Percentiles rank a stretch among this genome's conserved stretches.
Evolutionary conservation across 2,888 invertebrate species (phyloP).

Genomic region (Nephrocerus scutellatus): DNA sequence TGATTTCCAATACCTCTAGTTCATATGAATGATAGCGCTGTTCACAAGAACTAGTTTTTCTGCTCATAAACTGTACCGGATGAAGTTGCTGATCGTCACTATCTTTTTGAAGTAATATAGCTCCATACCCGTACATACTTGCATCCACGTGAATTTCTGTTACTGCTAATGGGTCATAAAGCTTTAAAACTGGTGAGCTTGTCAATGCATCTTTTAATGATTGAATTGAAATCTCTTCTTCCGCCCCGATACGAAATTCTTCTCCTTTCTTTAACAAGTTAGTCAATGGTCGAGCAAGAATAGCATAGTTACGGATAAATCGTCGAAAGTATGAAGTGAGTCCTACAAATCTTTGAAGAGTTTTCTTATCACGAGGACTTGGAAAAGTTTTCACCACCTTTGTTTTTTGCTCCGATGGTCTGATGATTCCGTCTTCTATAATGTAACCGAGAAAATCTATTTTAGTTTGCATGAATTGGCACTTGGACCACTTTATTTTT

Average conservation of each 20-base stretch:
- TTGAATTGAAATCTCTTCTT: constrained; percentile 9
- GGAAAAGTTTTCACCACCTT: constrained; percentile 6
- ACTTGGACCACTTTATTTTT: constrained; percentile 11
- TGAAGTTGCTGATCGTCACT: constrained; percentile 2
- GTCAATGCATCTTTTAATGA: constrained; percentile 7
- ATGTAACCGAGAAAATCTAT: constrained; percentile 14
- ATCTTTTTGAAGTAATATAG: constrained; percentile 15
- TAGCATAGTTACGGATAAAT: constrained; percentile 23
- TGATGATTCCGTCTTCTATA: constrained; percentile 4
- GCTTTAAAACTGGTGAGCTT: constrained; percentile 12
- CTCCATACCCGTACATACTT: constrained; percentile 15
- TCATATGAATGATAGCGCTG: constrained; percentile 20
- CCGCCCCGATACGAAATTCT: constrained; percentile 11
- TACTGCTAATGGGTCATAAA: constrained; percentile 9
- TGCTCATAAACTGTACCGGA: constrained; percentile 10
- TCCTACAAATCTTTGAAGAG: constrained; percentile 8
- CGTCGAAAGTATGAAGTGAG: constrained; percentile 10
- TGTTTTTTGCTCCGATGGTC: constrained; percentile 6
- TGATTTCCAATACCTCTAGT: constrained; percentile 21
- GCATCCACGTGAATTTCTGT: constrained; percentile 19
- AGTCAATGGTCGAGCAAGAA: constrained; percentile 32
- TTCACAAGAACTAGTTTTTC: constrained; percentile 3
- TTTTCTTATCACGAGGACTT: neutral
- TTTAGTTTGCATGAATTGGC: constrained; percentile 7
- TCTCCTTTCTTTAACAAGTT: constrained; percentile 18